Evolutionary conservation across 2,113 vertebrate species (phyloP).

Genomic region (Nannospalax galili): DNA sequence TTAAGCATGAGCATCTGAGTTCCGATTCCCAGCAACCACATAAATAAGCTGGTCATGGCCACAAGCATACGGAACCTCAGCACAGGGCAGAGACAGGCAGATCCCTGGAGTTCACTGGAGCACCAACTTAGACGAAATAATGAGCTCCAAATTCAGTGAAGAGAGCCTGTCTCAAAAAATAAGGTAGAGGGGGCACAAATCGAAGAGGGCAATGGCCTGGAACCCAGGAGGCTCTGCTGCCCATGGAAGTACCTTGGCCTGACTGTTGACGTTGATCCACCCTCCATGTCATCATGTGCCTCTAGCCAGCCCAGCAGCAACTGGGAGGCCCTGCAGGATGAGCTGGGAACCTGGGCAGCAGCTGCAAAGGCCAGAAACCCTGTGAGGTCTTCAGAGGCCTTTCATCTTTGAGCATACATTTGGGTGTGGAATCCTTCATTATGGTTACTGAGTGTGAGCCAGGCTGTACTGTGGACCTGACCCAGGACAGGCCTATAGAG

Average conservation of each 20-base stretch:
- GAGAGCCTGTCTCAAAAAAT: too few relatives aligned
- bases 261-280: constrained; percentile 77
- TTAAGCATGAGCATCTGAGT: too few relatives aligned
- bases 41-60: too few relatives aligned
- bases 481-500: constrained; percentile 69
- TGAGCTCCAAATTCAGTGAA: too few relatives aligned
- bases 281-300: constrained; percentile 91
- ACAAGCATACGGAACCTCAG: too few relatives aligned
- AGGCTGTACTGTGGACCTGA: constrained; percentile 77
- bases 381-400: constrained; percentile 73
- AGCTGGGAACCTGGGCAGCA: constrained; percentile 61
- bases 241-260: constrained; percentile 77
- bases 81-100: too few relatives aligned
- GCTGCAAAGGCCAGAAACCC: constrained; percentile 82
- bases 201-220: too few relatives aligned
- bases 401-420: constrained; percentile 81
- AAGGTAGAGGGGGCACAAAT: too few relatives aligned
- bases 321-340: constrained; percentile 81
- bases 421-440: constrained; percentile 94
- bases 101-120: too few relatives aligned
- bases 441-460: constrained; percentile 94
- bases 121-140: too few relatives aligned
- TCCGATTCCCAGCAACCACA: too few relatives aligned
- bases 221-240: constrained; percentile 43
- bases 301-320: constrained; percentile 87